A percentile compares a stretch with the other conserved stretches of the same genome.
These are phyloP conservation scores for Trematocara stigmaticum DNA, from an alignment of 2,113 vertebrate genomes.

Conservation along the genomic window DNA sequence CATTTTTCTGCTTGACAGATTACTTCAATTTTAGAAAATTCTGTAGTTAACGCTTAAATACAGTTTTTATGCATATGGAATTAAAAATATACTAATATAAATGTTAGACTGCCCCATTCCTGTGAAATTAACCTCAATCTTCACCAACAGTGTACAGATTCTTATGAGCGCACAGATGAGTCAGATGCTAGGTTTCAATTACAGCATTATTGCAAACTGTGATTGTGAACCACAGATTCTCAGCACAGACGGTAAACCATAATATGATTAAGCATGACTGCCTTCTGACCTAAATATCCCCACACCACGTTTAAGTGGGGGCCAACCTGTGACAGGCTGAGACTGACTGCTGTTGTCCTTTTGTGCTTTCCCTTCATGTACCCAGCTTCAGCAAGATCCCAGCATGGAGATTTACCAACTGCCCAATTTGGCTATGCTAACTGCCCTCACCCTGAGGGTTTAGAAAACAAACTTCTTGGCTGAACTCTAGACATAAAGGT, in stretches of 20 bases:
- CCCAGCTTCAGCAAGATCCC: background rate
- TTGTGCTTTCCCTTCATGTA: background rate
- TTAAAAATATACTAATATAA: background rate
- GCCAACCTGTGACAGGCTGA: background rate
- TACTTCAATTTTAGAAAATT: background rate
- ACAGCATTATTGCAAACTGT: background rate
- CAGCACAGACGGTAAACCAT: background rate
- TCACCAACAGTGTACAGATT: background rate
- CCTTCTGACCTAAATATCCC: background rate
- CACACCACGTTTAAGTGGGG: background rate
- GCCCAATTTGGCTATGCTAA: background rate
- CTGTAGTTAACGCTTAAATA: background rate
- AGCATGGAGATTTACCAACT: background rate
- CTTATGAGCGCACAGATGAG: background rate
- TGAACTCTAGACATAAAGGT: background rate
- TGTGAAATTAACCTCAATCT: background rate
- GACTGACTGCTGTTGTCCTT: background rate
- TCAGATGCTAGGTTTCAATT: background rate
- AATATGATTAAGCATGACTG: background rate
- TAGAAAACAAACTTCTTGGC: background rate
- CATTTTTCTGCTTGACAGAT: background rate
- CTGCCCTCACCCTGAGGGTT: constrained; percentile 2
- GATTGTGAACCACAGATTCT: background rate
- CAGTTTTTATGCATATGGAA: background rate
- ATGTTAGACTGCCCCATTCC: background rate